Evolutionary conservation across 2,797 vertebrate genomes (phyloP).

Genomic region (Iguana delicatissima): DNA sequence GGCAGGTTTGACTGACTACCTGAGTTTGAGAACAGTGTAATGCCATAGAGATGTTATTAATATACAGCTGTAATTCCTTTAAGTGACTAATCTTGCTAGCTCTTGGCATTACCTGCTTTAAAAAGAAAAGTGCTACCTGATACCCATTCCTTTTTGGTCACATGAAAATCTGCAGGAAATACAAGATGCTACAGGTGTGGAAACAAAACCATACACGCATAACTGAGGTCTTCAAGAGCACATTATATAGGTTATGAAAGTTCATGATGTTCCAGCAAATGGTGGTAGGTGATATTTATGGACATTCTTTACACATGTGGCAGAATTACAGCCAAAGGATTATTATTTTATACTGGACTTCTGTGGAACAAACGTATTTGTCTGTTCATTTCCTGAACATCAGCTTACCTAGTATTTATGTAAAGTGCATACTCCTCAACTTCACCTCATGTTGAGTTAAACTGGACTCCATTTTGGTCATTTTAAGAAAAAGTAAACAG

Average conservation of each 20-base stretch:
- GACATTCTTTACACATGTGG: neutral
- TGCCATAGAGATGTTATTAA: constrained; percentile 74
- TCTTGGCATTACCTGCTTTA: constrained; percentile 57
- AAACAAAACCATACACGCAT: constrained; percentile 71
- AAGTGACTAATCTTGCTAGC: constrained; percentile 43
- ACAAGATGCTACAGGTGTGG: constrained; percentile 61
- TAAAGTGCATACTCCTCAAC: neutral
- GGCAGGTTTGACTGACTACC: constrained; percentile 71
- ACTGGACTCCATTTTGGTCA: neutral
- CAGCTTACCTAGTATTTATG: neutral
- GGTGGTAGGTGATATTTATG: neutral
- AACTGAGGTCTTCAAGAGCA: constrained; percentile 54
- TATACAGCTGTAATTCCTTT: constrained; percentile 72
- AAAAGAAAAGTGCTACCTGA: constrained; percentile 52
- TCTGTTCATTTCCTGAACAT: neutral
- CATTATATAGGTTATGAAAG: constrained; percentile 37
- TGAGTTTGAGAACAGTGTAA: constrained; percentile 67
- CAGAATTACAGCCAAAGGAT: neutral
- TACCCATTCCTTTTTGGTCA: constrained; percentile 58
- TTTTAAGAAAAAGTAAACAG: neutral
- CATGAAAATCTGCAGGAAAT: constrained; percentile 49
- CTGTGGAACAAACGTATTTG: neutral
- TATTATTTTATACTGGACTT: neutral
- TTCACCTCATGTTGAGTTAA: neutral
- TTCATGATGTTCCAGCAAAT: neutral